Evolutionary conservation across 2,797 vertebrate genomes (phyloP).

Genomic region (Anas bernieri): DNA sequence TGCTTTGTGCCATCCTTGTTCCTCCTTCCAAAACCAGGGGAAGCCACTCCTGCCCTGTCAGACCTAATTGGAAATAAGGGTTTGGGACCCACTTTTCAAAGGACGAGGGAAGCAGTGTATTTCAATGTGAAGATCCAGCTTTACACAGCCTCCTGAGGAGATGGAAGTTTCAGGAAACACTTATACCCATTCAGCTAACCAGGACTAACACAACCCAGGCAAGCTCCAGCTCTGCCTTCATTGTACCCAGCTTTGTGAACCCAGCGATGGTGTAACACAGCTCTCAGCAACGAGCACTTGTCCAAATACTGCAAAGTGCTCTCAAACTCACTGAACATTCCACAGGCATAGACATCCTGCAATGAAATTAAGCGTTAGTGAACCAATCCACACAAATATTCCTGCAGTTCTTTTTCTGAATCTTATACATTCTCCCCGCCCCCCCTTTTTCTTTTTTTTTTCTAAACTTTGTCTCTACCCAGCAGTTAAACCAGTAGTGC

Average conservation of each 20-base stretch:
- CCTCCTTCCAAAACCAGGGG: too few species aligned
- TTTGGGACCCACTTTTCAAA: too few species aligned
- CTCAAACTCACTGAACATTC: not conserved
- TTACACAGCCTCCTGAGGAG: not conserved
- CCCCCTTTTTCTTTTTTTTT: too few species aligned
- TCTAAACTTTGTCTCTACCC: too few species aligned
- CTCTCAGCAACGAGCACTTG: not conserved
- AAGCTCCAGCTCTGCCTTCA: not conserved
- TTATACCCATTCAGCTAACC: not conserved
- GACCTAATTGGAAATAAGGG: too few species aligned
- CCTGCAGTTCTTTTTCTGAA: not conserved
- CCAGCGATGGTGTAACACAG: not conserved
- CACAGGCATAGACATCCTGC: not conserved
- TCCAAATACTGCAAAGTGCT: not conserved
- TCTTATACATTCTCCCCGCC: not conserved
- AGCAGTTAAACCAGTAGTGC: not conserved
- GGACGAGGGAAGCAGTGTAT: not conserved
- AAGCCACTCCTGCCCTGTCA: too few species aligned
- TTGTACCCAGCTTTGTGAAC: not conserved
- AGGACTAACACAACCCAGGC: not conserved
- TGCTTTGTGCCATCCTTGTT: too few species aligned
- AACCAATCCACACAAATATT: not conserved
- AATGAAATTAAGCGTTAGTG: not conserved
- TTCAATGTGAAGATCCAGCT: not conserved
- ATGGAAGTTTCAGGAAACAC: not conserved